A percentile compares a stretch with the other conserved stretches of the same genome.
Evolutionary conservation across 64 coral and sea anemone genomes (phyloP).

Genomic region (Pocillopora damicornis): DNA sequence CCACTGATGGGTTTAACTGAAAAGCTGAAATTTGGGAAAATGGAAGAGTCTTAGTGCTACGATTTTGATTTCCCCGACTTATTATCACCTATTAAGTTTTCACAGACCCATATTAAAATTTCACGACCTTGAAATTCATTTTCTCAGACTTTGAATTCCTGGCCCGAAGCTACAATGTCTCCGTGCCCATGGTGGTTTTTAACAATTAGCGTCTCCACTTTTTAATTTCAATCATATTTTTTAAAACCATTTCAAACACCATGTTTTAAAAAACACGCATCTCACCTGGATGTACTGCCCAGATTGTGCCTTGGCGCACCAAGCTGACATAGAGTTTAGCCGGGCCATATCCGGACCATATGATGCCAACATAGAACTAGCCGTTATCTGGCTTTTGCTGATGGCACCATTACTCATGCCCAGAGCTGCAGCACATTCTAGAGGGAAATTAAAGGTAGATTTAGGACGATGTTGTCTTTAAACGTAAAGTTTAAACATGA

Average conservation of each 20-base stretch:
- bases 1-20: no score
- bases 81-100: no score
- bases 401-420: slow-evolving; percentile 51
- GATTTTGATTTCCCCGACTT: no score
- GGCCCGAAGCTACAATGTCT: no score
- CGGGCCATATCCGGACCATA: slow-evolving; percentile 43
- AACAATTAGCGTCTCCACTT: no score
- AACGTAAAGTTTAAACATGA: neutral
- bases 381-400: slow-evolving; percentile 25
- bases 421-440: slow-evolving; percentile 69
- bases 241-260: neutral
- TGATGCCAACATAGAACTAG: slow-evolving; percentile 25
- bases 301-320: slow-evolving; percentile 28
- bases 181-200: no score
- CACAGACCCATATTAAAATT: no score
- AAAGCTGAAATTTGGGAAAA: no score
- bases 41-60: no score
- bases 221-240: neutral
- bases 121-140: no score
- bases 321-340: slow-evolving; percentile 46
- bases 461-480: neutral
- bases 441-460: neutral
- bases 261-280: neutral
- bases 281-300: slow-evolving; percentile 59
- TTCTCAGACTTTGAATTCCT: no score